Evolutionary conservation across 2,888 invertebrate species (phyloP), one percentile per base, ranked within the genome.

Genomic region (Ferdinandea cuprea): DNA sequence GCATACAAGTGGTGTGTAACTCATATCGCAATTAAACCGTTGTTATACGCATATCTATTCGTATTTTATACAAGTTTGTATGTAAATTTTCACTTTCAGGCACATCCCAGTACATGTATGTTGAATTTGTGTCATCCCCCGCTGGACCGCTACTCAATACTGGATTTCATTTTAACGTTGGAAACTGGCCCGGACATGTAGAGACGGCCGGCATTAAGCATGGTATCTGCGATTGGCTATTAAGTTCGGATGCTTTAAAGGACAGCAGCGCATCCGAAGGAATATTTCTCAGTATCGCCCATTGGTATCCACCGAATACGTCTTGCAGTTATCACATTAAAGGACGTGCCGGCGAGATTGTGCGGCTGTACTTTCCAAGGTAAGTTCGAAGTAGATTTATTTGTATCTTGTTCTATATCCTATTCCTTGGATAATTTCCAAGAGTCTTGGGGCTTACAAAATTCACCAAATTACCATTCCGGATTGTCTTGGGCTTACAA

Each of bases 261-360:
- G 94, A 94, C 86, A 94, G 94, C 56, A 95, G 96, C 25, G 96
- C 95, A 88, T 94, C 95, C 28, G 97, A 97, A 88, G 97, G 97
- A 5, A 96, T 97, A 86, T 97, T 97, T 90, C 92, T 97, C 17
- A 97, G 97, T 0, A 97, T 97, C 11, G 96, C 97, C 0, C 97
- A 97, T 89, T 98, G 97, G 97, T 98, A 98, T 89, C 97, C 97
- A 0, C 97, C 97, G 0, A 96, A 97, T 88, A 98, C 97, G 0
- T 96, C 96, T 11, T 98, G 97, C 91, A 97, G 96, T 44, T 98
- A 98, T 89, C 93, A 97, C 86, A 96, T 97, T 92, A 95, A 96
- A 89, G 97, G 97, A 0, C 93, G 95, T 50, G 94, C 94, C 3
- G 96, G 97, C 9, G 97, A 97, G 91, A 95, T 97, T 65, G 97